Conservation (phyloP, 1,140 invertebrate species). For the Helicoverpa armigera region DNA sequence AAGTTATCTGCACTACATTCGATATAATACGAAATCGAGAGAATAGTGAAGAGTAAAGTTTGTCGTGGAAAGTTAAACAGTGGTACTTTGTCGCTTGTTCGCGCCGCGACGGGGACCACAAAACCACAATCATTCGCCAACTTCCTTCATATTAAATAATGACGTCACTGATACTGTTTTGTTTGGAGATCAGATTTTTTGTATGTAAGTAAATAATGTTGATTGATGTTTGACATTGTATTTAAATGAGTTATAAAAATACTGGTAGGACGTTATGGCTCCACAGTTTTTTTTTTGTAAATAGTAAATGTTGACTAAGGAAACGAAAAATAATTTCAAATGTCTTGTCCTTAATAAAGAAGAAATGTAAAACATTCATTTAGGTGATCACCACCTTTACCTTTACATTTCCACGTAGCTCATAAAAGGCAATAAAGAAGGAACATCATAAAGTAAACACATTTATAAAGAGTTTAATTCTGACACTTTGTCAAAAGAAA, state of each 20-base stretch:
- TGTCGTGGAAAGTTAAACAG: conserved; percentile 58
- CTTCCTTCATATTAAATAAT: conserved; percentile 47
- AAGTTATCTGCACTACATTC: conserved; percentile 54
- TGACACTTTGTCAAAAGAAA: conserved; percentile 40
- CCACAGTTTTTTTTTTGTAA: too few species aligned
- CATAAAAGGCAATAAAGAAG: neutral
- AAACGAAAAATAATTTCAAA: too few species aligned
- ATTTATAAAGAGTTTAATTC: conserved; percentile 14
- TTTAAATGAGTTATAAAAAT: too few species aligned
- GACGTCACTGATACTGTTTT: conserved; percentile 50
- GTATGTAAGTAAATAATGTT: neutral
- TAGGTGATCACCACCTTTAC: too few species aligned
- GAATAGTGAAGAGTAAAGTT: conserved; percentile 58
- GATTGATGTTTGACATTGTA: too few species aligned
- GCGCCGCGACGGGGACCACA: conserved; percentile 44
- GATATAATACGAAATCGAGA: conserved; percentile 56
- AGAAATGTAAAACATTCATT: too few species aligned
- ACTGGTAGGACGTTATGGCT: too few species aligned
- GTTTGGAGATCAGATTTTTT: conserved; percentile 7
- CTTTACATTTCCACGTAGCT: neutral
- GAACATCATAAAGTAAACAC: conserved; percentile 5
- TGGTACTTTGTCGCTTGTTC: conserved; percentile 57
- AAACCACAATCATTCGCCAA: conserved; percentile 58
- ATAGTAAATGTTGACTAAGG: too few species aligned
- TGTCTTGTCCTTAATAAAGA: too few species aligned